Evolutionary conservation across 2,888 invertebrate genomes (phyloP), one percentile per base, ranked within the genome.

Genomic region (Caenorhabditis panamensis): DNA sequence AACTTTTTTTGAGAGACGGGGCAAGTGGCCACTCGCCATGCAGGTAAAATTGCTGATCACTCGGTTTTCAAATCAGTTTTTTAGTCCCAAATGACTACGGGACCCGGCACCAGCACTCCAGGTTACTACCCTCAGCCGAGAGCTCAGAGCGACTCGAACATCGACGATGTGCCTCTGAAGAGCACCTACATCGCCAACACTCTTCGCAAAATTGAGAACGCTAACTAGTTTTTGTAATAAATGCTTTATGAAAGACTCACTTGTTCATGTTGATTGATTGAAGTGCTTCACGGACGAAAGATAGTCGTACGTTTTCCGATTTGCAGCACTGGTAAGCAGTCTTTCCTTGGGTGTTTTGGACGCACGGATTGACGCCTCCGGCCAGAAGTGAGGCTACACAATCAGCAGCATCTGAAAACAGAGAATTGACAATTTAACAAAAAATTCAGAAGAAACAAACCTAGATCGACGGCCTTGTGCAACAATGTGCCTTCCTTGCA

Each of bases 241-340:
- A 56, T 44, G n/a, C 67, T 49, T 41, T 13, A 51, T 47, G 13
- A 41, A 41, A 41, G 36, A 77, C 66, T 91, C 91, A 94, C 94
- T 94, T 93, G 13, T 93, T 93, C 86, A 93, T 93, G 26, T 94
- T 94, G 69, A 93, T 93, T 20, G 93, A 93, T 86, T 93, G 92
- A 20, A 94, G 91, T 31, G 94, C 91, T 87, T 94, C 93, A 83
- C 94, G 93, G 16, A 93, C 92, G 88, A 93, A 94, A 56, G 93
- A 93, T 62, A 92, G 92, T 53, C 92, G 91, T 84, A 94, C 93
- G 58, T 91, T 91, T 53, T 93, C 88, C 9, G 85, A 85, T 47
- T 84, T 79, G 54, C 84, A 82, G 47, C 79, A 68, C 82, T 94
- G 93, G 75, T 93, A 92, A 0, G 94, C 92, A 77, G 93, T 93